Evolutionary conservation across 1,140 invertebrate species (phyloP).

Genomic region (Philotrypesis tridentata): DNA sequence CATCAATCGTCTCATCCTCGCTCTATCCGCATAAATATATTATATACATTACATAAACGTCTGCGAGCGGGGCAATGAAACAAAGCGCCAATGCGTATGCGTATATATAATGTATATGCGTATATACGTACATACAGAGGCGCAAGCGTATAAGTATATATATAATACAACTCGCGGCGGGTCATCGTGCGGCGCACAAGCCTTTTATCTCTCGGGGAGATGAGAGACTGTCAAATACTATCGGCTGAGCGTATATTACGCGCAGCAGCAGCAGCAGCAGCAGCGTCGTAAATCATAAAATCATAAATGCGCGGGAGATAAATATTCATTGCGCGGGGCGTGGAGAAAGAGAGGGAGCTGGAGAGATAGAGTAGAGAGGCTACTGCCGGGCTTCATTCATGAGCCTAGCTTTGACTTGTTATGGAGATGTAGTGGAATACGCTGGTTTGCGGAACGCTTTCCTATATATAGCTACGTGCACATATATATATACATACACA

Average conservation of each 20-base stretch:
- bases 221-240: slow-evolving; percentile 29
- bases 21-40: too few species aligned
- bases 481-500: too few species aligned
- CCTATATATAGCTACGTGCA: too few species aligned
- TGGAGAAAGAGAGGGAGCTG: not conserved
- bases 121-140: too few species aligned
- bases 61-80: not conserved
- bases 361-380: not conserved
- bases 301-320: slow-evolving; percentile 11
- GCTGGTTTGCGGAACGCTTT: not conserved
- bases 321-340: slow-evolving; percentile 8
- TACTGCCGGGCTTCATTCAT: slow-evolving; percentile 4
- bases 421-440: not conserved
- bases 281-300: slow-evolving; percentile 20
- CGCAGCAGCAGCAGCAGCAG: not conserved
- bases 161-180: not conserved
- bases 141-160: too few species aligned
- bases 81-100: not conserved
- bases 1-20: not conserved
- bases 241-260: not conserved
- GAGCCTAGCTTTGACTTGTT: not conserved
- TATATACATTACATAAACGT: not conserved
- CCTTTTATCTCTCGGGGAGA: slow-evolving; percentile 1
- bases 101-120: not conserved
- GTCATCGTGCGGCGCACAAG: slow-evolving; percentile 8